Evolutionary conservation across 1,140 invertebrate species (phyloP).

Genomic region (Belonocnema kinseyi): DNA sequence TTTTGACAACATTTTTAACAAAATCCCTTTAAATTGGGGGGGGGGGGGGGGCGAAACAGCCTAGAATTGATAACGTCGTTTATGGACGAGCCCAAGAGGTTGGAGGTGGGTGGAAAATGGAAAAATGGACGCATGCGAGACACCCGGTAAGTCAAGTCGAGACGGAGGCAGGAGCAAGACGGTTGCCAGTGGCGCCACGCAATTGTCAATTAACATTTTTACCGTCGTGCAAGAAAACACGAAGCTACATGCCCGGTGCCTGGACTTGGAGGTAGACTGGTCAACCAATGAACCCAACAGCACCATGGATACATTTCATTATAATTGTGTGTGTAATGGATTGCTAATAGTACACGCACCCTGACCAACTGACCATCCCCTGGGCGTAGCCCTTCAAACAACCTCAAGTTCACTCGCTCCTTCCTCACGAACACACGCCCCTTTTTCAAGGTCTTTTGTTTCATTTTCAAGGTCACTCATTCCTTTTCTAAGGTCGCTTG

Average conservation of each 20-base stretch:
- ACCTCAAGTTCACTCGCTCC: not conserved
- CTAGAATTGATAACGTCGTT: no score
- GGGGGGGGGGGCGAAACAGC: no score
- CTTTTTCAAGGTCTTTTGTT: constrained; percentile 38
- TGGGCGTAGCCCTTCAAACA: not conserved
- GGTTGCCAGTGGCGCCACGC: constrained; percentile 68
- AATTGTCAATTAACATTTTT: constrained; percentile 76
- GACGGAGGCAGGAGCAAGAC: constrained; percentile 50
- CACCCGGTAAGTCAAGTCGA: constrained; percentile 38
- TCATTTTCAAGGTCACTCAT: no score
- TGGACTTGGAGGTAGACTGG: constrained; percentile 41
- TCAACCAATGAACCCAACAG: constrained; percentile 51
- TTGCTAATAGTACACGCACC: constrained; percentile 55
- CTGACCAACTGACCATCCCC: constrained; percentile 1
- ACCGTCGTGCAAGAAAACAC: constrained; percentile 68
- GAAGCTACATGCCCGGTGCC: constrained; percentile 53
- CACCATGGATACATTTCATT: constrained; percentile 65
- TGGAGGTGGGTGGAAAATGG: not conserved
- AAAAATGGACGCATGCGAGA: constrained; percentile 46
- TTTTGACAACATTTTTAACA: no score
- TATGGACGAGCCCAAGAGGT: no score
- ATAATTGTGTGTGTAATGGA: constrained; percentile 62
- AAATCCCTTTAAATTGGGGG: no score
- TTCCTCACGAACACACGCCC: not conserved
- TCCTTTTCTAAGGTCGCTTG: no score